Evolutionary conservation across 2,113 vertebrate species (phyloP).

Genomic region (Apteryx mantelli): DNA sequence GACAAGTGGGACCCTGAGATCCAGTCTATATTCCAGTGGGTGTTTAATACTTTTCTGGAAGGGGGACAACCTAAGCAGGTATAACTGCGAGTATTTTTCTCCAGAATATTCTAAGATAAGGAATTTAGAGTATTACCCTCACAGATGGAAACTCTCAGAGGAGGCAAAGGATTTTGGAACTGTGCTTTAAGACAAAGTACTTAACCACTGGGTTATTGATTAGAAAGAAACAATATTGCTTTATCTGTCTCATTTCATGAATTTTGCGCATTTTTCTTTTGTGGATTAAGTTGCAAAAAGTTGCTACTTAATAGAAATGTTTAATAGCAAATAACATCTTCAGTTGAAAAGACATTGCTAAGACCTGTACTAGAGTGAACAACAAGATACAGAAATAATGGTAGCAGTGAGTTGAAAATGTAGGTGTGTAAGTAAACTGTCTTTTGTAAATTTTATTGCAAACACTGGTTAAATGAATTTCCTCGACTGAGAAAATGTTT

Average conservation of each 20-base stretch:
- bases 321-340: background rate
- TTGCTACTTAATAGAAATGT: background rate
- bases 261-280: background rate
- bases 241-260: background rate
- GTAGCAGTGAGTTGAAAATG: background rate
- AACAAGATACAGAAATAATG: background rate
- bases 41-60: background rate
- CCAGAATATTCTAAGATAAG: background rate
- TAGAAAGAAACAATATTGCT: background rate
- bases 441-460: background rate
- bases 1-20: background rate
- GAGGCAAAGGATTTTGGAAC: background rate
- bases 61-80: background rate
- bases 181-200: background rate
- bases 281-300: background rate
- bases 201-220: background rate
- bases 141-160: background rate
- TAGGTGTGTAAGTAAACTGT: fast-evolving
- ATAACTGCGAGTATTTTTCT: background rate
- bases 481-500: background rate
- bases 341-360: background rate
- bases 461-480: background rate
- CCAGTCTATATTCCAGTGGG: background rate
- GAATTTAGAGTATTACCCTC: background rate
- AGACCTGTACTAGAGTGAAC: background rate